A percentile compares a stretch with the other conserved stretches of the same genome.
Conservation (phyloP, 2,113 vertebrate species). For the Epinephelus moara region DNA sequence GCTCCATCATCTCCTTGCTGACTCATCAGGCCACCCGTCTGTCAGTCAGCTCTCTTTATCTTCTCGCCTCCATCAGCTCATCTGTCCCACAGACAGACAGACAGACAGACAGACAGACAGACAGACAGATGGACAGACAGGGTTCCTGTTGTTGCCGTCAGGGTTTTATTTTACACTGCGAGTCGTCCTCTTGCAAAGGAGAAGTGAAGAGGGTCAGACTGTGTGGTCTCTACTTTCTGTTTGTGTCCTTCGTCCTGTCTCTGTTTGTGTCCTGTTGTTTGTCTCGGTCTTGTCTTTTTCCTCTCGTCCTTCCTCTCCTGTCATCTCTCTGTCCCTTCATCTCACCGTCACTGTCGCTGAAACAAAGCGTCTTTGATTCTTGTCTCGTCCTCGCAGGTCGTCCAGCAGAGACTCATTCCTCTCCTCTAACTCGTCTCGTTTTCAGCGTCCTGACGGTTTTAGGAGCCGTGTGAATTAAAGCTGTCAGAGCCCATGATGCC, state of each 20-base stretch:
- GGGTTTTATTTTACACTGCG: slow-evolving; percentile 20
- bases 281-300: slow-evolving; percentile 2
- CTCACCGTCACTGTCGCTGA: background rate
- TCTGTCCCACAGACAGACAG: background rate
- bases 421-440: slow-evolving; percentile 34
- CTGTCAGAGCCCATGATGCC: background rate
- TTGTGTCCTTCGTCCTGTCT: background rate
- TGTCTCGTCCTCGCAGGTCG: slow-evolving; percentile 15
- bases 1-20: slow-evolving; percentile 40
- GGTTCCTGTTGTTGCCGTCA: slow-evolving; percentile 6
- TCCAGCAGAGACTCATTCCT: background rate
- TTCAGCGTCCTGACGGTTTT: slow-evolving; percentile 7
- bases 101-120: slow-evolving; percentile 1
- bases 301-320: slow-evolving; percentile 23
- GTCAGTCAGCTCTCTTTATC: slow-evolving; percentile 37
- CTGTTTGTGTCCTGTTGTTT: background rate
- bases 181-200: slow-evolving; percentile 70
- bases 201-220: slow-evolving; percentile 70
- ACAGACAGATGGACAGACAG: slow-evolving; percentile 22
- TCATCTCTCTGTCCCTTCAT: slow-evolving; percentile 50
- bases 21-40: slow-evolving; percentile 34
- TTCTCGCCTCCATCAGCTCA: slow-evolving; percentile 20
- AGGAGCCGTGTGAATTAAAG: slow-evolving; percentile 1
- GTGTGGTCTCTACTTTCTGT: slow-evolving; percentile 64
- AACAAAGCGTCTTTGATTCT: background rate